Evolutionary conservation across 2,113 vertebrate species (phyloP), one percentile per base, ranked within the genome.

Genomic region (Castor canadensis): DNA sequence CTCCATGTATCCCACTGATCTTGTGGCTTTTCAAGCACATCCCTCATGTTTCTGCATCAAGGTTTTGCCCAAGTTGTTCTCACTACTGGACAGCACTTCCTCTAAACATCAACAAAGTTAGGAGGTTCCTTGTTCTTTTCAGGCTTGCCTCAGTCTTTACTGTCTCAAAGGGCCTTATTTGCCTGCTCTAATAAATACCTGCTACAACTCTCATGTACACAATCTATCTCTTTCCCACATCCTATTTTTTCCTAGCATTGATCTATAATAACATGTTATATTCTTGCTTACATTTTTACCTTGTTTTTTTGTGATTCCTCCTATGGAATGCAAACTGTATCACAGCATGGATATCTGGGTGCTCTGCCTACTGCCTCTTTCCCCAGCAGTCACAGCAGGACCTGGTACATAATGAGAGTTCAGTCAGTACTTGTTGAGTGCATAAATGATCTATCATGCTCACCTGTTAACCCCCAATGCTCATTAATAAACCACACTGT

Each of bases 51-150:
- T 58, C 26, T 30, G 17, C 58, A 64, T 30, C 3, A 28, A 69
- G 32, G 3, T 22, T 73, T 76, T 32, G 13, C 2, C 9, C 4
- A 0, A 3, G 8, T 49, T 19, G 6, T 72, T 60, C 38, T n/a
- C 40, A 22, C 20, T 15, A 3, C 30, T 71, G 32, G 26, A 85
- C 64, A 9, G 49, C 32, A 40, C 6, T 72, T 84, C 24, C 62
- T 71, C 40, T 20, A 62, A n/a, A n/a, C 30, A 62, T 5, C 43
- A 58, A 24, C 16, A 38, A 40, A 17, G 6, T 43, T 24, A 47
- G 20, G 26, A 38, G 40, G 15, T 19, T 4, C 26, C 38, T 62
- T 0, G 0, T 16, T 40, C 15, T 28, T 13, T 8, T 40, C 12
- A 40, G 20, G 6, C 4, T 9, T 52, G 87, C 49, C 49, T 80